Evolutionary conservation across 2,113 vertebrate genomes (phyloP).

Genomic region (Podarcis muralis): DNA sequence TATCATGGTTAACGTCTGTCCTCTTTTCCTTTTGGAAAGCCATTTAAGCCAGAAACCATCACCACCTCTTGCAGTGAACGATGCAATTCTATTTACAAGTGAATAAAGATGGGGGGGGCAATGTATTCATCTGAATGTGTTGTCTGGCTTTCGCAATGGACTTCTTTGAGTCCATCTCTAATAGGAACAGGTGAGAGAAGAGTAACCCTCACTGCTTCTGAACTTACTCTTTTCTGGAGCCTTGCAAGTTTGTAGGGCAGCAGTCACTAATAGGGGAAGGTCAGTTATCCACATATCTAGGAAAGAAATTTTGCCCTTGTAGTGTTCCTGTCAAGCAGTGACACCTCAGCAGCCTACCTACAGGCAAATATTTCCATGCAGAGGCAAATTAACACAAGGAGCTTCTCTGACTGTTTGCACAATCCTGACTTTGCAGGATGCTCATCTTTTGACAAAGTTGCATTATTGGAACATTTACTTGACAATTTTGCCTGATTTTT

Average conservation of each 20-base stretch:
- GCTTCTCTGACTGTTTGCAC: background rate
- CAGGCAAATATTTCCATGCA: background rate
- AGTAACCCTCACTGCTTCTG: background rate
- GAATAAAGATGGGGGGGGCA: background rate
- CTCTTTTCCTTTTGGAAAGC: background rate
- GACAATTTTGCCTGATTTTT: background rate
- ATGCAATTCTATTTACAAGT: background rate
- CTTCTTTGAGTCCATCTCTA: background rate
- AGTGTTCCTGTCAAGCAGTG: background rate
- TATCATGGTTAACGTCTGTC: background rate
- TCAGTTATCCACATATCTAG: background rate
- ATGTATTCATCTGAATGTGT: background rate
- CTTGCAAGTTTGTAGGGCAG: background rate
- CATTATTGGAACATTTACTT: accelerated
- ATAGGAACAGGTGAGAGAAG: background rate
- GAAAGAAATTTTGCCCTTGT: background rate
- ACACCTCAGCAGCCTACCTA: background rate
- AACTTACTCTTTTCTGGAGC: background rate
- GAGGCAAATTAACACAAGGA: background rate
- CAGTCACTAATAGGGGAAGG: background rate
- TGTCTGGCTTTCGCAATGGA: background rate
- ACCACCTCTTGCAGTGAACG: background rate
- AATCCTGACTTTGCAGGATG: background rate
- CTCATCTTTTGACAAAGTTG: background rate
- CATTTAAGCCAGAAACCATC: background rate